Percentiles rank a stretch among this genome's conserved stretches.
Conservation (phyloP, 2,888 invertebrate species). For the Andrena fulva region DNA sequence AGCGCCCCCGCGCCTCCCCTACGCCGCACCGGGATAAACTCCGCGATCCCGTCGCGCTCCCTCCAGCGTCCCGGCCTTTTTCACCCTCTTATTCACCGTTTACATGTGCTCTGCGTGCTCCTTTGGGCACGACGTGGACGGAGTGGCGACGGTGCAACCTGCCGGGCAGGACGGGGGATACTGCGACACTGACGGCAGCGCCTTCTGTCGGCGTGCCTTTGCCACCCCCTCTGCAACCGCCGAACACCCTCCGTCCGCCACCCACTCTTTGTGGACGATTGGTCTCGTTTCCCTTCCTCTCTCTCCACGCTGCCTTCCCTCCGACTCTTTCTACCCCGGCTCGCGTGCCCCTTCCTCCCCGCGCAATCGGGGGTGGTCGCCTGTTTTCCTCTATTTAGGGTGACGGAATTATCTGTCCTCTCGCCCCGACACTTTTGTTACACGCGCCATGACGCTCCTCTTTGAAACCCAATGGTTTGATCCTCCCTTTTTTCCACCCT, state of each 20-base stretch:
- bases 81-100: slow-evolving; percentile 62
- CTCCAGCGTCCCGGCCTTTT: background rate
- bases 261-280: background rate
- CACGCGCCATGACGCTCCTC: background rate
- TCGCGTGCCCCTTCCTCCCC: background rate
- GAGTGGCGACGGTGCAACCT: slow-evolving; percentile 77
- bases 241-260: background rate
- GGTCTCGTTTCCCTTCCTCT: background rate
- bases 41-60: background rate
- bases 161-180: slow-evolving; percentile 77
- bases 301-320: background rate
- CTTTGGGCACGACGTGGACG: slow-evolving; percentile 76
- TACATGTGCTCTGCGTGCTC: slow-evolving; percentile 66
- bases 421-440: background rate
- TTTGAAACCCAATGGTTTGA: background rate
- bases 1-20: background rate
- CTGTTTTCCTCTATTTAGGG: slow-evolving; percentile 18
- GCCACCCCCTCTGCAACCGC: slow-evolving; percentile 41
- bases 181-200: slow-evolving; percentile 81
- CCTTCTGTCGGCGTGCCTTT: slow-evolving; percentile 74
- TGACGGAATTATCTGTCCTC: slow-evolving; percentile 1
- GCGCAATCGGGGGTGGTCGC: background rate
- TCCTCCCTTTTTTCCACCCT: background rate
- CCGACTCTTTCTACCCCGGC: background rate
- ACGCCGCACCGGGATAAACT: background rate